Evolutionary conservation across 35 echinoderm and acorn worm genomes (phyloP), one percentile per base, ranked within the genome.

Genomic region (Nesometra sesokonis): DNA sequence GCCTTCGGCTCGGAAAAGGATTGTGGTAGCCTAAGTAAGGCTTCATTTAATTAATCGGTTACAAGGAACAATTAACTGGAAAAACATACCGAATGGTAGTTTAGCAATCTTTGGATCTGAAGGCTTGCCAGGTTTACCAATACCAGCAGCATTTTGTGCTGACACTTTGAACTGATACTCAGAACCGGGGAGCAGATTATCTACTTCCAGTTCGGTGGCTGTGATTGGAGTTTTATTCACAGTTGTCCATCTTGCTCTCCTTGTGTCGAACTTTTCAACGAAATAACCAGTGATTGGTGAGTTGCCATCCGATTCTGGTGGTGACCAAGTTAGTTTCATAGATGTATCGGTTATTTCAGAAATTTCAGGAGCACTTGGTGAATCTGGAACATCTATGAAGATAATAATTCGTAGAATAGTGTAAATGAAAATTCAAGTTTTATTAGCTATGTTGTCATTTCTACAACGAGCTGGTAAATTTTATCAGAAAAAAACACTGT

Each of bases 181-280:
- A 3, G 35, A 36, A 37, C 81, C 81, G 4, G 34, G 81, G 17
- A 30, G 34, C 35, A 83, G 36, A 38, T 83, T 38, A 17, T 35
- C 37, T 30, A 83, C 81, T 39, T 35, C 32, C 7, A 36, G 32
- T 38, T 35, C 37, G 37, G 81, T 83, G 0, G 34, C 35, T 30
- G 8, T 83, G 33, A 83, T 27, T 2, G 52, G 34, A 90, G 86
- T 52, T 97, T 86, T 97, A 86, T 93, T 91, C 30, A 88, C 76
- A 30, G 86, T 33, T 17, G 82, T 84, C 91, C 91, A 93, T 83
- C 78, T 37, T n/a, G 86, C 35, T 13, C 77, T 78, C 82, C 88
- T 88, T 19, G 87, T 86, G 35, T 93, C 91, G 35, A 88, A 88
- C 78, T 89, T 93, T 32, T 93, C 91, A 19, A 93, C 32, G 32